Conservation (phyloP, 1,140 invertebrate genomes). For the Leguminivora glycinivorella region DNA sequence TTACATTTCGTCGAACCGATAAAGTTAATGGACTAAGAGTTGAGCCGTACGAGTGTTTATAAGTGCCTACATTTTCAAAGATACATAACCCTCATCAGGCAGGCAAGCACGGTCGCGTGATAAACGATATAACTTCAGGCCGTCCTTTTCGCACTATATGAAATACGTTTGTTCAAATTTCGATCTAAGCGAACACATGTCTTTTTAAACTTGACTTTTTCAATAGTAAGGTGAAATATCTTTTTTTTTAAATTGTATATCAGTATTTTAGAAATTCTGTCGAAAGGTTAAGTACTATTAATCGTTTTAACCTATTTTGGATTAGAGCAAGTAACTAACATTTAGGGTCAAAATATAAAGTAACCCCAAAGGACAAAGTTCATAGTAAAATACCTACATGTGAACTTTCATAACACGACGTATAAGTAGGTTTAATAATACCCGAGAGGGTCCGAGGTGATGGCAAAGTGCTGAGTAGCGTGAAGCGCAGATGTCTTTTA, state of each 20-base stretch:
- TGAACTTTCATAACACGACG: neutral
- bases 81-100: too few species aligned
- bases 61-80: too few species aligned
- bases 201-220: too few species aligned
- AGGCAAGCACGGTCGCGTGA: too few species aligned
- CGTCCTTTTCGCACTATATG: too few species aligned
- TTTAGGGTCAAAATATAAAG: neutral
- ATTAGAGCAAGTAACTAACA: neutral
- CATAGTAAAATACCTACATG: neutral
- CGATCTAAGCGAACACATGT: too few species aligned
- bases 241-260: too few species aligned
- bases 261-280: too few species aligned
- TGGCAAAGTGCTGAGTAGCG: slow-evolving; percentile 16
- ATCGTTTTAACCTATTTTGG: neutral
- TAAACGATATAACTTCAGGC: too few species aligned
- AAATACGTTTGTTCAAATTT: too few species aligned
- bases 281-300: too few species aligned
- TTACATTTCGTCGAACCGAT: neutral
- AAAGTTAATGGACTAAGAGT: neutral
- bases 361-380: neutral
- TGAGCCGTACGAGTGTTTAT: neutral
- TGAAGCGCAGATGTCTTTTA: slow-evolving; percentile 27
- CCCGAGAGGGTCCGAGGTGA: slow-evolving; percentile 9
- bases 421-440: slow-evolving; percentile 22
- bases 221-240: too few species aligned